Percentiles rank a stretch among this genome's conserved stretches.
phyloP scores from a whole-genome alignment of 2,113 vertebrate species.

The Symphodus melops region DNA sequence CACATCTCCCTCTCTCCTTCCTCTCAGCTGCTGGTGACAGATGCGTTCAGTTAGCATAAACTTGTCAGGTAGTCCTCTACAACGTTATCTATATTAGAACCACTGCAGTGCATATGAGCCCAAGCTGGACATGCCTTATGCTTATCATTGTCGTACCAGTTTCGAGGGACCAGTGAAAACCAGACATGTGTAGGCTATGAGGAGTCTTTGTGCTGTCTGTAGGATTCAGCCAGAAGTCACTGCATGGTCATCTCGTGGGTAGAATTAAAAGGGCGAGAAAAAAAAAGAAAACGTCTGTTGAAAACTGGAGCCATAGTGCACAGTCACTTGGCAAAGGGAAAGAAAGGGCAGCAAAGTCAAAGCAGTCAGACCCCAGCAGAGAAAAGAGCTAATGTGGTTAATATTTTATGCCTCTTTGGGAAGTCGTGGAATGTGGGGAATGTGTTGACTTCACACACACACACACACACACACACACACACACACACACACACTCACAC shows the following conservation, averaged over 20 bases:
- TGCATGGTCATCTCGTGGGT: slow-evolving; percentile 50
- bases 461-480: slow-evolving; percentile 66
- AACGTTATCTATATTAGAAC: slow-evolving; percentile 7
- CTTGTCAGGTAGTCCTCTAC: slow-evolving; percentile 17
- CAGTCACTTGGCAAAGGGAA: slow-evolving; percentile 53
- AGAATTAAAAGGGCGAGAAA: slow-evolving; percentile 31
- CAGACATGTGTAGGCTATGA: slow-evolving; percentile 39
- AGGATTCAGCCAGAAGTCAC: slow-evolving; percentile 54
- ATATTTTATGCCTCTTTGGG: slow-evolving; percentile 85
- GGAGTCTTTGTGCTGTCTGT: slow-evolving; percentile 37
- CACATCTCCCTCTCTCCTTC: slow-evolving; percentile 10
- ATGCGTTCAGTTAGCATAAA: too few species aligned
- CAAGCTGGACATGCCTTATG: too few species aligned
- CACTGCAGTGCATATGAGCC: background rate
- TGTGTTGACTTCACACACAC: slow-evolving; percentile 87
- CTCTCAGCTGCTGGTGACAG: slow-evolving; percentile 24
- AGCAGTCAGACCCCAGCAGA: slow-evolving; percentile 44
- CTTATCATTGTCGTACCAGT: slow-evolving; percentile 18
- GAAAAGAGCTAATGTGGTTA: slow-evolving; percentile 60
- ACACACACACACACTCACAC: slow-evolving; percentile 73
- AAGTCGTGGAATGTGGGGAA: slow-evolving; percentile 90
- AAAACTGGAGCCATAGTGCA: slow-evolving; percentile 51
- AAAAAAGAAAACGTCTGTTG: slow-evolving; percentile 22
- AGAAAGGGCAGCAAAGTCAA: slow-evolving; percentile 31
- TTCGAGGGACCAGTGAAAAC: slow-evolving; percentile 39